Conservation (phyloP, 2,797 vertebrate genomes). For the Myioborus melanocephalus region DNA sequence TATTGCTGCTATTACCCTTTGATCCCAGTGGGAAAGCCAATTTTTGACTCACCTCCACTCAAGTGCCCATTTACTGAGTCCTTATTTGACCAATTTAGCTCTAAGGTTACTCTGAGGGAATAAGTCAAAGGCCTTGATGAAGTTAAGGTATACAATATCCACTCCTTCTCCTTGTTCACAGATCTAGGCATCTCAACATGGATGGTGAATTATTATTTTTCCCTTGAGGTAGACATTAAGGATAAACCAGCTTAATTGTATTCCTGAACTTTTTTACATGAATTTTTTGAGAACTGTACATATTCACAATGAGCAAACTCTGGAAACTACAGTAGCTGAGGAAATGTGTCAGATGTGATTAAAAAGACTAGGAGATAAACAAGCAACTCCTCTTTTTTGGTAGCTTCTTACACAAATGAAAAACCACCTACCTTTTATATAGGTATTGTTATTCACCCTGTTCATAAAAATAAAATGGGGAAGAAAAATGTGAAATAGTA, state of each 20-base stretch:
- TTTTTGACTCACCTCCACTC: not conserved
- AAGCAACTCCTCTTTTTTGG: not conserved
- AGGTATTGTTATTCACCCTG: not conserved
- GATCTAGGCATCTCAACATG: not conserved
- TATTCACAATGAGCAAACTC: accelerated
- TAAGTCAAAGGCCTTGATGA: not conserved
- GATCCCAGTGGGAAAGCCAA: not conserved
- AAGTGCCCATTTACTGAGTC: not conserved
- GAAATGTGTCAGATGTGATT: not conserved
- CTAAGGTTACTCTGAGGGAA: not conserved
- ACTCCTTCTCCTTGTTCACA: not conserved
- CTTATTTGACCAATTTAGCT: not conserved
- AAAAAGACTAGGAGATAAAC: not conserved
- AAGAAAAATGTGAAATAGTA: not conserved
- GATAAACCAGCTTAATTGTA: not conserved
- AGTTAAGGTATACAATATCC: not conserved
- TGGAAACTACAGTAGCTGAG: not conserved
- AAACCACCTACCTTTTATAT: not conserved
- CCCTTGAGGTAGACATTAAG: not conserved
- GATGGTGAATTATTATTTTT: not conserved
- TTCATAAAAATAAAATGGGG: not conserved
- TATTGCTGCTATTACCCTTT: not conserved
- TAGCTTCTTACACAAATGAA: not conserved
- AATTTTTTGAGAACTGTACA: not conserved
- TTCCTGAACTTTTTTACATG: not conserved